Evolutionary conservation across 1,140 invertebrate genomes (phyloP), one percentile per base, ranked within the genome.

Genomic region (Leptonema lineaticorne): DNA sequence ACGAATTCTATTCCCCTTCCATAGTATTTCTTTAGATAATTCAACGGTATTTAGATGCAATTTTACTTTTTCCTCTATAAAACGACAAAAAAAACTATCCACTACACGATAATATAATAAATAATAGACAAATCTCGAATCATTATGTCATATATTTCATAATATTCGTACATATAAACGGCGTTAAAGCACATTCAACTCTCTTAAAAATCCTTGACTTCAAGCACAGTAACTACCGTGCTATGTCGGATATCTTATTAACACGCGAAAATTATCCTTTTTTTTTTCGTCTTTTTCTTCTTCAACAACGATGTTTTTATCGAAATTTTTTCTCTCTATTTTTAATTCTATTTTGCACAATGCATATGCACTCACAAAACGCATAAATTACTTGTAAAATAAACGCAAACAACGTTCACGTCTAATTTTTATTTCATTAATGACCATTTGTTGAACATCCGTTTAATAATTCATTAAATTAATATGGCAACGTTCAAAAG

Each of bases 121-220:
- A n/a, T n/a, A n/a, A n/a, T n/a, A n/a, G n/a, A n/a, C n/a, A n/a
- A n/a, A n/a, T n/a, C n/a, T n/a, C n/a, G n/a, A n/a, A n/a, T n/a
- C n/a, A n/a, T n/a, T 37, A 60, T 60, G 30, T 41, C 60, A 27
- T 48, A n/a, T n/a, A 30, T 63, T 45, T 46, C 41, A 28, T 48
- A 63, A 63, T 48, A 22, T 4, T 14, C 2, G n/a, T n/a, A 58
- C 20, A 14, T 27, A 16, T 7, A 60, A 60, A 60, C 58, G 37
- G 58, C 37, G 28, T 60, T 41, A 63, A 63, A 63, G 60, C 37
- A 30, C 60, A 29, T 63, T 63, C 60, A 63, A 63, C 41, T 26
- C 27, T 27, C 27, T 2, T 11, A 27, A 18, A 48, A 63, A 63
- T 20, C 60, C 60, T 63, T 63, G 60, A 63, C 60, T 46, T n/a